These are phyloP conservation scores for Cassiopea andromeda DNA, from an alignment of 30 jellyfish, hydroid and myxozoan genomes.

Conservation along the genomic window DNA sequence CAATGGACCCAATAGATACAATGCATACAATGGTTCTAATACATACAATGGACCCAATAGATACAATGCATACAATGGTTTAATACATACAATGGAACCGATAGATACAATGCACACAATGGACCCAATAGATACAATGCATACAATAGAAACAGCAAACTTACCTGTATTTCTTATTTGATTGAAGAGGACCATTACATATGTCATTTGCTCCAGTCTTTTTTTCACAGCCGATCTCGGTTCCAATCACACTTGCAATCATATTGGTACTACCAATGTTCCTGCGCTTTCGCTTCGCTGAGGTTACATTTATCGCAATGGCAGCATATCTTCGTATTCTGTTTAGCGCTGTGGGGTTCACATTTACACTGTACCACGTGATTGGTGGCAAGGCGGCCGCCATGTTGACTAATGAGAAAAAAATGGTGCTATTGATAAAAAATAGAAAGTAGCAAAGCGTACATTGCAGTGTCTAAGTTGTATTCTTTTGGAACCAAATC, in stretches of 20 bases:
- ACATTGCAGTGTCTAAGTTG: too few species aligned
- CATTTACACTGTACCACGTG: constrained; percentile 70
- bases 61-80: neutral
- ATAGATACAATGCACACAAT: too few species aligned
- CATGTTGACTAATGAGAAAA: constrained; percentile 52
- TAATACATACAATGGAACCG: too few species aligned
- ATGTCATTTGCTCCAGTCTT: constrained; percentile 13
- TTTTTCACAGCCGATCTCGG: constrained; percentile 50
- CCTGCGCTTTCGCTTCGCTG: constrained; percentile 21
- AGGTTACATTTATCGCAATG: neutral
- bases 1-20: too few species aligned
- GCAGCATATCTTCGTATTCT: constrained; percentile 67
- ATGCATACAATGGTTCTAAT: too few species aligned
- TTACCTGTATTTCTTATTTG: constrained; percentile 78
- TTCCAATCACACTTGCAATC: constrained; percentile 62
- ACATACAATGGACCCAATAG: too few species aligned
- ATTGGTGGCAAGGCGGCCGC: constrained; percentile 39
- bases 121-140: neutral
- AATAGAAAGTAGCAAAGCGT: neutral
- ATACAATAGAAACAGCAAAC: neutral
- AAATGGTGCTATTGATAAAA: neutral
- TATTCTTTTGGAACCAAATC: too few species aligned
- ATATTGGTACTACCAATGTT: neutral
- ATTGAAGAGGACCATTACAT: constrained; percentile 86
- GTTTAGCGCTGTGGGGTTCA: constrained; percentile 1